Conservation (phyloP, 1,140 invertebrate genomes). For the Drosophila carrolli region DNA sequence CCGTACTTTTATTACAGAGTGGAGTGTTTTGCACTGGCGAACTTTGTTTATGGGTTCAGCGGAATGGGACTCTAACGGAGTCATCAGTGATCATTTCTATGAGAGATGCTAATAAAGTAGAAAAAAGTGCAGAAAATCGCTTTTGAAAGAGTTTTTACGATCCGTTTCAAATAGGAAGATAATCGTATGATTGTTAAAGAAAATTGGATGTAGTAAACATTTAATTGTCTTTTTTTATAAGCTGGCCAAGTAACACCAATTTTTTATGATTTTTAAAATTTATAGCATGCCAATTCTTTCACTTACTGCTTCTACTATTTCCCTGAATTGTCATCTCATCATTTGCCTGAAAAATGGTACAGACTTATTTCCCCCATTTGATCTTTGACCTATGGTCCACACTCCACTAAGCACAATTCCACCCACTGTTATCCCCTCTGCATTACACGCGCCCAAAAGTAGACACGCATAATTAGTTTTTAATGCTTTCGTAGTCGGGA, state of each 20-base stretch:
- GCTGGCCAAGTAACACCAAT: too few species aligned
- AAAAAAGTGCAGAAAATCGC: neutral
- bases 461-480: slow-evolving; percentile 73
- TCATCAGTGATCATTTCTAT: slow-evolving; percentile 4
- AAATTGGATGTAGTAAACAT: neutral
- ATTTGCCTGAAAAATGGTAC: neutral
- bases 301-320: neutral
- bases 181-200: neutral
- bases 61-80: slow-evolving; percentile 15
- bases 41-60: slow-evolving; percentile 26
- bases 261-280: too few species aligned
- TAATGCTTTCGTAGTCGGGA: slow-evolving; percentile 35
- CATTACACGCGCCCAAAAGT: slow-evolving; percentile 43
- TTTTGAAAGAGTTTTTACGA: too few species aligned
- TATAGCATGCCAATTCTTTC: neutral
- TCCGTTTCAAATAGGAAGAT: too few species aligned
- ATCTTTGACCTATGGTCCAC: slow-evolving; percentile 17
- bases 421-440: neutral
- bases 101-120: slow-evolving; percentile 5
- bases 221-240: too few species aligned
- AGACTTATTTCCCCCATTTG: slow-evolving; percentile 5
- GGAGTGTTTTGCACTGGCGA: slow-evolving; percentile 2
- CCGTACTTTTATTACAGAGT: slow-evolving; percentile 5
- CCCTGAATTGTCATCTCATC: neutral
- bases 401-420: slow-evolving; percentile 2